These are phyloP conservation scores for Orientallactaga bullata DNA, from an alignment of 2,113 vertebrate genomes.

Conservation along the genomic window DNA sequence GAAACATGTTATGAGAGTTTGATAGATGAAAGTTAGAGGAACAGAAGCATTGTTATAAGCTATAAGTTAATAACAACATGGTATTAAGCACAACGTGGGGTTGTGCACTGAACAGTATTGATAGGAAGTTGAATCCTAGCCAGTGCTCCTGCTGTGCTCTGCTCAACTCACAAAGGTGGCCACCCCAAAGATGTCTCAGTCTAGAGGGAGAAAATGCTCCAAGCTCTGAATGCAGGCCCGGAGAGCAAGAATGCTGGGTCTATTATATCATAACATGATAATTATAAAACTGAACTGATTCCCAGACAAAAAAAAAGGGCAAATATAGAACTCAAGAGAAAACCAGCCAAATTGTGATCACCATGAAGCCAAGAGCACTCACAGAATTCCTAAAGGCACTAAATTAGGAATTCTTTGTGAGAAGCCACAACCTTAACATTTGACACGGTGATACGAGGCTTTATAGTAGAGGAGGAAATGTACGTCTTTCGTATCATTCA, in stretches of 20 bases:
- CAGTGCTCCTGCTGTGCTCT: neutral
- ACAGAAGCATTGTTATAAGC: neutral
- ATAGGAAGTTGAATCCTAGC: neutral
- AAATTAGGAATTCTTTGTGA: neutral
- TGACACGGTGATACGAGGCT: neutral
- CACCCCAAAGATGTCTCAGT: neutral
- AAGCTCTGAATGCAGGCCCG: neutral
- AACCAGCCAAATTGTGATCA: neutral
- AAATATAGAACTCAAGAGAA: slow-evolving; percentile 13
- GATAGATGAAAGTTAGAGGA: slow-evolving; percentile 10
- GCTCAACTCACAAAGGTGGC: neutral
- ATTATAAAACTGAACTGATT: slow-evolving; percentile 64
- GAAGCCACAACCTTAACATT: neutral
- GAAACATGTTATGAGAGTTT: neutral
- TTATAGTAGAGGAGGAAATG: neutral
- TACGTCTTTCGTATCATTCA: neutral
- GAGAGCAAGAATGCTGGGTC: neutral
- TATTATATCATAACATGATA: slow-evolving; percentile 18
- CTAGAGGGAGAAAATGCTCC: slow-evolving; percentile 1
- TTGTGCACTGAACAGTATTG: neutral
- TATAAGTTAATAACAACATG: neutral
- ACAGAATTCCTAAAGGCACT: neutral
- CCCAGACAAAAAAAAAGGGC: slow-evolving; percentile 43
- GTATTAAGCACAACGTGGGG: neutral
- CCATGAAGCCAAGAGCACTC: neutral